phyloP scores from a whole-genome alignment of 2,113 vertebrate genomes.

The Burhinus oedicnemus region DNA sequence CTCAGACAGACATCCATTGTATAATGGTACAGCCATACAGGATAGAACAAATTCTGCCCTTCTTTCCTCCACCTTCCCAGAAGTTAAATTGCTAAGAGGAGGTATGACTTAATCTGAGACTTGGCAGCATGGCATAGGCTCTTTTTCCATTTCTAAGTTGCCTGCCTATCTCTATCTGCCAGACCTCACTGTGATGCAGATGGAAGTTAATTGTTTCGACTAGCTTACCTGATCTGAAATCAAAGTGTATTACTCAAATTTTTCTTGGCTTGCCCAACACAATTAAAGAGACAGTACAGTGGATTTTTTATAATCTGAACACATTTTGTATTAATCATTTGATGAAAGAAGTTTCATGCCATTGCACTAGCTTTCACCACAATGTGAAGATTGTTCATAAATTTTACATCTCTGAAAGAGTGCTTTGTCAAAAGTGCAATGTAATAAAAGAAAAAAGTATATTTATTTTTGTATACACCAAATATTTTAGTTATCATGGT shows the following conservation, averaged over 20 bases:
- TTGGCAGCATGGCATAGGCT: not conserved
- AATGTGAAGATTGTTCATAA: fast-evolving
- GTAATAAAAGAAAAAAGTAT: not conserved
- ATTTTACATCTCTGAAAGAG: not conserved
- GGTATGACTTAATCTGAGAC: not conserved
- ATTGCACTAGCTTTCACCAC: not conserved
- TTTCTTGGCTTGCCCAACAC: not conserved
- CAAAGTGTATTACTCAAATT: not conserved
- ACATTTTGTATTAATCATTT: not conserved
- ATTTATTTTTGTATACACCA: not conserved
- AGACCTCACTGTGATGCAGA: not conserved
- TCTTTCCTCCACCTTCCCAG: not conserved
- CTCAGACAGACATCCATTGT: not conserved
- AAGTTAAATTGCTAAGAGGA: not conserved
- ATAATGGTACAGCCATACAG: not conserved
- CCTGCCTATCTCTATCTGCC: not conserved
- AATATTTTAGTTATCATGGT: not conserved
- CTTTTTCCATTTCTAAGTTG: not conserved
- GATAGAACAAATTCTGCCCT: not conserved
- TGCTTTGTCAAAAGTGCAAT: not conserved
- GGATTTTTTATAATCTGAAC: not conserved
- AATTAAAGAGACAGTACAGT: not conserved
- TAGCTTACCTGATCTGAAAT: not conserved
- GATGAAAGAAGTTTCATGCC: not conserved
- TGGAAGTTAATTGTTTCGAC: not conserved